These are phyloP conservation scores for Cyclargus thomasi DNA, from an alignment of 1,140 invertebrate genomes.

Conservation along the genomic window DNA sequence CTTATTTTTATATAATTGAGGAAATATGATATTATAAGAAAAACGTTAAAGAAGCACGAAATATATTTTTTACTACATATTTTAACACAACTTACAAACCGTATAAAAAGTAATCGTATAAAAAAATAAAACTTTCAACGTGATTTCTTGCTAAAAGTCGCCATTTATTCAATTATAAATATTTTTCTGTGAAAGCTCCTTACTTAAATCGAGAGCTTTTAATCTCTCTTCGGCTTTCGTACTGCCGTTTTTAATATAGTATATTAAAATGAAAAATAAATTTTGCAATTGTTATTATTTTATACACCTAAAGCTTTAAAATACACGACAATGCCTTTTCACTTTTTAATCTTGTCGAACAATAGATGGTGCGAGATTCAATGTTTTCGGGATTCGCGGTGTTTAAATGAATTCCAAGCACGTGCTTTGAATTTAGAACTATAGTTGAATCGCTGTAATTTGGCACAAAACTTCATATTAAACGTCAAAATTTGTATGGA, in stretches of 20 bases:
- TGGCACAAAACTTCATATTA: too few species aligned
- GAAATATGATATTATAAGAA: too few species aligned
- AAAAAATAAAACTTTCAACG: neutral
- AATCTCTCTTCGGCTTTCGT: neutral
- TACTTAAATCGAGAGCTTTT: conserved; percentile 3
- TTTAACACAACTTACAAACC: too few species aligned
- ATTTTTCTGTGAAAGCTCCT: neutral
- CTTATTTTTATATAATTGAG: too few species aligned
- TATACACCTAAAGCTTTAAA: neutral
- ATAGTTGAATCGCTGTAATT: too few species aligned
- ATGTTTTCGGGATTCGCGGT: neutral
- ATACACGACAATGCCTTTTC: neutral
- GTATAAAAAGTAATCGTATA: neutral
- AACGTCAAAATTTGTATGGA: too few species aligned
- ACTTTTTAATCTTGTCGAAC: neutral
- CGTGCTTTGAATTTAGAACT: neutral
- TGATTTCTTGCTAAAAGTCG: neutral
- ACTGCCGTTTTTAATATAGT: neutral
- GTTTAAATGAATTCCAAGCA: neutral
- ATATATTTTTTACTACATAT: too few species aligned
- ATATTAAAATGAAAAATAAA: neutral
- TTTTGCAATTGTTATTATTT: neutral
- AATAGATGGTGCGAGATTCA: neutral
- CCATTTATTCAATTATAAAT: conserved; percentile 1
- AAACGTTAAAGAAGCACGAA: too few species aligned